Conservation (phyloP, 2,888 invertebrate species). For the Conops quadrifasciatus region DNA sequence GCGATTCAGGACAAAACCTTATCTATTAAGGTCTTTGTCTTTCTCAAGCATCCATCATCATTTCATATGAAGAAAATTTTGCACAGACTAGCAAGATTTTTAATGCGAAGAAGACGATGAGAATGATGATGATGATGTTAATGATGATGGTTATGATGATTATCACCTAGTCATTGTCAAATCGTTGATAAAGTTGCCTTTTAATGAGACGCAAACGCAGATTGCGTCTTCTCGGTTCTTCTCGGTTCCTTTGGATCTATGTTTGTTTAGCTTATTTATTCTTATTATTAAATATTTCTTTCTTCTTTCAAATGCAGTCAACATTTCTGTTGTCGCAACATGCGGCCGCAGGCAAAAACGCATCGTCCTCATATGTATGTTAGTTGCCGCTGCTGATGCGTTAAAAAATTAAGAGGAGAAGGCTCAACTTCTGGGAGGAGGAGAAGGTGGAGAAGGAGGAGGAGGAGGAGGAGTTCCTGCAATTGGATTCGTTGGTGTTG, state of each 20-base stretch:
- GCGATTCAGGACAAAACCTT: too few species aligned
- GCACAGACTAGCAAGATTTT: too few species aligned
- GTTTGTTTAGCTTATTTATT: constrained; percentile 4
- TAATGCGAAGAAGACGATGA: too few species aligned
- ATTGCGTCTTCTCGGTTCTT: background rate
- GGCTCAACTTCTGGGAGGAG: too few species aligned
- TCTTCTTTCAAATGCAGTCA: background rate
- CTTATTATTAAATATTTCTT: constrained; percentile 4
- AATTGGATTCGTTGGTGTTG: background rate
- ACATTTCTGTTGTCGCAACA: background rate
- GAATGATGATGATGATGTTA: background rate
- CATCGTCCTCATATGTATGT: background rate
- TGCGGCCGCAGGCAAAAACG: background rate
- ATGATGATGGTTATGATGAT: background rate
- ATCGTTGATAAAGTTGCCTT: background rate
- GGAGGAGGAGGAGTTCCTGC: background rate
- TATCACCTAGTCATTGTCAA: too few species aligned
- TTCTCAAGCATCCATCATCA: too few species aligned
- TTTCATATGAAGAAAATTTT: too few species aligned
- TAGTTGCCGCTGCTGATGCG: background rate
- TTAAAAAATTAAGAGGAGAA: too few species aligned
- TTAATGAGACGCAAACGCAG: background rate
- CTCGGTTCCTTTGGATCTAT: background rate
- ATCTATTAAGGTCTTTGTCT: too few species aligned
- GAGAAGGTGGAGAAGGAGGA: too few species aligned